A percentile compares a stretch with the other conserved stretches of the same genome.
Evolutionary conservation across 2,888 invertebrate species (phyloP).

Genomic region (Drosophila mulleri): DNA sequence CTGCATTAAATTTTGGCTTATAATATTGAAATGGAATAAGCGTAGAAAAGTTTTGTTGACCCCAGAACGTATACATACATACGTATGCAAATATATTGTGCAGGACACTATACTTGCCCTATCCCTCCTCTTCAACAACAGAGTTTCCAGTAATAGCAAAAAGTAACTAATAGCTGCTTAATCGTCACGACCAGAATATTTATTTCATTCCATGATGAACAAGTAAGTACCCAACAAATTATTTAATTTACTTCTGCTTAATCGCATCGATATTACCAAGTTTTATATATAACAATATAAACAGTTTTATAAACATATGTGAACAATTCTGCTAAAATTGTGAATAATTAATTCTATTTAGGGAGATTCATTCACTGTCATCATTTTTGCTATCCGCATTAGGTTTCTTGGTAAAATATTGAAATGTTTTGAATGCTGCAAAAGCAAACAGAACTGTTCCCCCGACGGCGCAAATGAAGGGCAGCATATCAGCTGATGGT

Average conservation of each 20-base stretch:
- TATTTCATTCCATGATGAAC: not conserved
- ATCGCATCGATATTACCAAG: not conserved
- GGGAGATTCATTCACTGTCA: conserved; percentile 28
- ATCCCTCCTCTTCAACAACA: not conserved
- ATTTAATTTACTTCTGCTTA: not conserved
- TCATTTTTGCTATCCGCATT: conserved; percentile 26
- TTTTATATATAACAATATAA: not conserved
- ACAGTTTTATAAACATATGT: not conserved
- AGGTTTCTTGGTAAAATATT: conserved; percentile 65
- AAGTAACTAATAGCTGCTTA: not conserved
- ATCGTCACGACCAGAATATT: too few species aligned
- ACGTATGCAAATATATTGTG: too few species aligned
- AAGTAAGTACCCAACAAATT: not conserved
- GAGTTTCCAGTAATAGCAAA: not conserved
- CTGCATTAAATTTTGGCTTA: not conserved
- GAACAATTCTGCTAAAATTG: not conserved
- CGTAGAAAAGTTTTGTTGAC: not conserved
- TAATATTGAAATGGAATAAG: not conserved
- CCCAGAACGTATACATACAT: too few species aligned
- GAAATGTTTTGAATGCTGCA: conserved; percentile 65
- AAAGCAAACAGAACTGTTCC: conserved; percentile 66
- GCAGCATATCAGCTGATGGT: conserved; percentile 62
- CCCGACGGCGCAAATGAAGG: conserved; percentile 64
- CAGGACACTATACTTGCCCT: too few species aligned
- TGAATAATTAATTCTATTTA: too few species aligned